Evolutionary conservation across 2,888 invertebrate species (phyloP), one percentile per base, ranked within the genome.

Genomic region (Allophyes oxyacanthae): DNA sequence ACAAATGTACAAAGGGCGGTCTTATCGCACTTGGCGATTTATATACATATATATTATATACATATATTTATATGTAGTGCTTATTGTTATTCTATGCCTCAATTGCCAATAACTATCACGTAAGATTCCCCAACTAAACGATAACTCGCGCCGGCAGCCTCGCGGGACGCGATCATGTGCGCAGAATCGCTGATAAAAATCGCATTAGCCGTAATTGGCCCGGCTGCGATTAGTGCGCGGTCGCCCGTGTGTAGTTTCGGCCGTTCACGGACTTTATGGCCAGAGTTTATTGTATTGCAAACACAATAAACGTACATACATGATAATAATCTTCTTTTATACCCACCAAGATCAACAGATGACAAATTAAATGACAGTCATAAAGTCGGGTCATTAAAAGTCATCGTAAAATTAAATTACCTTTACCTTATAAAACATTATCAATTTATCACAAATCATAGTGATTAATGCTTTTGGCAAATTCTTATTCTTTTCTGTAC

Each of bases 191-290:
- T 77, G 75, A 79, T 81, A 82, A 82, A 82, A 82, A 81, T 79
- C 79, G 71, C 81, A 81, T 82, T 82, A 82, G 63, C 72, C 67
- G 55, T 81, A 82, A 82, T 81, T 77, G 79, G 68, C 50, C 51
- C 43, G 43, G 45, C 58, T 66, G 62, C 71, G 75, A 79, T 78
- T 72, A 78, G 68, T 65, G 28, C 6, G 28, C 49, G 46, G 38
- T 15, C 51, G 20, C 26, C 30, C 62, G 42, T 38, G 25, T 45
- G 34, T 56, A 56, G 51, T 66, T 64, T 38, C 59, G 53, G 25
- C 50, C 34, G 40, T 50, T 34, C 38, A 48, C 56, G 43, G 50
- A 60, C 43, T 72, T 64, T 74, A 72, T 55, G 64, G 60, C 14
- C 55, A 40, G 32, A 33, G 30, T 71, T 73, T 69, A 74, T 57